phyloP scores from a whole-genome alignment of 2,797 vertebrate species.

The Bryconaethiops microstoma region DNA sequence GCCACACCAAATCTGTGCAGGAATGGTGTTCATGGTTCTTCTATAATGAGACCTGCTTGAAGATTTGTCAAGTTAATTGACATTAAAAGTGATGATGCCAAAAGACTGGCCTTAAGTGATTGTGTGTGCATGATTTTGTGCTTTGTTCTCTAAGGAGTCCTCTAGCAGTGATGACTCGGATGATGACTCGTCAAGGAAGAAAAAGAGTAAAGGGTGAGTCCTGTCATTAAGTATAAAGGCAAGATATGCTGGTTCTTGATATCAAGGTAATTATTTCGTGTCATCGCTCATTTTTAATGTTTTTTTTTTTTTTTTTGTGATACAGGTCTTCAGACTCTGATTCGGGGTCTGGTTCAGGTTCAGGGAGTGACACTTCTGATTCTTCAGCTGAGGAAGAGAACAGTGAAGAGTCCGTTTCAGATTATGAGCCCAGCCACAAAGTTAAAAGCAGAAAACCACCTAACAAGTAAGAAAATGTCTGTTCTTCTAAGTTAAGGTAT shows the following conservation, averaged over 20 bases:
- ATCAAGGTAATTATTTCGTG: background rate
- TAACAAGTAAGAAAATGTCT: constrained; percentile 79
- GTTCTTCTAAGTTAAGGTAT: background rate
- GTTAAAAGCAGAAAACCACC: constrained; percentile 94
- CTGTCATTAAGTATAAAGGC: background rate
- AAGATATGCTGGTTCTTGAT: background rate
- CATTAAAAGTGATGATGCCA: background rate
- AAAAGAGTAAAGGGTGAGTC: constrained; percentile 89
- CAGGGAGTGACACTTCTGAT: constrained; percentile 81
- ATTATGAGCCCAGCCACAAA: constrained; percentile 97
- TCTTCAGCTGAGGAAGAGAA: constrained; percentile 84
- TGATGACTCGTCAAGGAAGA: constrained; percentile 82
- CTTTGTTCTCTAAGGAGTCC: constrained; percentile 80
- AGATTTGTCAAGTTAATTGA: no score
- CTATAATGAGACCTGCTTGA: background rate
- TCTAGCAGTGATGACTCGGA: constrained; percentile 86
- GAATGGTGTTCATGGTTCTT: background rate
- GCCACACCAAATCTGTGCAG: background rate
- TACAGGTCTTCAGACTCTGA: constrained; percentile 80
- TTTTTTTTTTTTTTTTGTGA: no score
- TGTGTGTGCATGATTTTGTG: background rate
- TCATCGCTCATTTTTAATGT: background rate
- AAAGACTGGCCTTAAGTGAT: background rate
- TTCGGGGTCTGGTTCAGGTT: constrained; percentile 79
- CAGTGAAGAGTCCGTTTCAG: constrained; percentile 93